Base-by-base conservation (phyloP, 2,888 invertebrate genomes). In the Teinopalpus imperialis region DNA sequence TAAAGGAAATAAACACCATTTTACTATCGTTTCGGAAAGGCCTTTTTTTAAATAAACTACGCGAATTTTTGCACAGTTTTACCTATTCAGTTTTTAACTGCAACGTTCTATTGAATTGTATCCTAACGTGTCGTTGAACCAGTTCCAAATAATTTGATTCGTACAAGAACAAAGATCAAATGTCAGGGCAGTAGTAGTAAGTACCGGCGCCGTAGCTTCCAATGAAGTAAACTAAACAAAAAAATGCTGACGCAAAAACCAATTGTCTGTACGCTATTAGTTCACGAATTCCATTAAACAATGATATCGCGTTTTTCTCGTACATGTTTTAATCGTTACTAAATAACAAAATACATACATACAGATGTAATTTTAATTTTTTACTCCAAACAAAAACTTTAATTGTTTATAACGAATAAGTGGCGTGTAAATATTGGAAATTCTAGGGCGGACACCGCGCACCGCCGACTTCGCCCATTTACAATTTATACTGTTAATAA, bases 251-350 rank as follows among this genome's bases (percentile, higher is more conserved):
- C 12, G 27, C 27, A 40, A 40, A 45, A 39, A 46, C 2, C 32
- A 5, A 16, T 29, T 31, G 27, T 23, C 12, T 23, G 40, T 16
- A 35, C 14, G n/a, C 34, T 27, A 27, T 13, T 35, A 40, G 27
- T 8, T 32, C 18, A 46, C 40, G 40, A 34, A 34, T 34, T 21
- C 34, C 40, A 40, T 46, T 40, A 23, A 46, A 46, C 40, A 40
- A 41, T 34, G 16, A 34, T 34, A 34, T 10, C 8, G 27, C 16
- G 29, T 29, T 40, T 32, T 46, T 40, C 32, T 34, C 3, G 16
- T 20, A 29, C 3, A 21, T 29, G 29, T 10, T 46, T 46, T 35
- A 34, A 45, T 45, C 13, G 27, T 26, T 10, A 21, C 14, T 40
- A 23, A 37, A 29, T 23, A 35, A 20, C 16, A 8, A 20, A 32